These are phyloP conservation scores for Drosophila insularis DNA, from an alignment of 1,140 invertebrate species.

Conservation along the genomic window DNA sequence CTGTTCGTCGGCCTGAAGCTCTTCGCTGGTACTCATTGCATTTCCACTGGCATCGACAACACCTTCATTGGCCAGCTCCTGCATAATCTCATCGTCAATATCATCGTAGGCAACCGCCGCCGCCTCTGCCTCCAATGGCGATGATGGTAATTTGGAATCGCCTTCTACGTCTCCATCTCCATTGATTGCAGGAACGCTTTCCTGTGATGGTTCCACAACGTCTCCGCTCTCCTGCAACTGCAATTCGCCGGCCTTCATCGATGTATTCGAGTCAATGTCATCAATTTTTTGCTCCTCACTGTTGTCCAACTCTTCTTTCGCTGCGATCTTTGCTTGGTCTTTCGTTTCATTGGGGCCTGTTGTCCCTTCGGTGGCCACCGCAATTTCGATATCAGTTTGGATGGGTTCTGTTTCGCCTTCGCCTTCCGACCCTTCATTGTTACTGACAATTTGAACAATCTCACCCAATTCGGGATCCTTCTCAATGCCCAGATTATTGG, in stretches of 20 bases:
- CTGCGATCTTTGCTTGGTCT: conserved; percentile 11
- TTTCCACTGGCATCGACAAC: conserved; percentile 65
- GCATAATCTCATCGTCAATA: conserved; percentile 63
- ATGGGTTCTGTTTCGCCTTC: neutral
- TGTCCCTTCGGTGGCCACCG: neutral
- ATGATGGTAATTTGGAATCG: neutral
- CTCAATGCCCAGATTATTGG: conserved; percentile 81
- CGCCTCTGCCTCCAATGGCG: conserved; percentile 5
- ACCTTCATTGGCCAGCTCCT: conserved; percentile 59
- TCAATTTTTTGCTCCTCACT: neutral
- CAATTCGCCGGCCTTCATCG: conserved; percentile 37
- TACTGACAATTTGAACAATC: conserved; percentile 73
- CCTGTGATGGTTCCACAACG: conserved; percentile 4
- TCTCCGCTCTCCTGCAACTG: conserved; percentile 52
- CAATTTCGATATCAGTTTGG: neutral
- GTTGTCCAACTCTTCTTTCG: neutral
- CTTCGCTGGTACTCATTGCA: conserved; percentile 52
- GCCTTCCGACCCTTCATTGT: conserved; percentile 9
- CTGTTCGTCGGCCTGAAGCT: neutral
- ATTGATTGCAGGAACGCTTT: conserved; percentile 17
- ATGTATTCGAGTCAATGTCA: conserved; percentile 27
- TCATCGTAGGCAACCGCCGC: conserved; percentile 49
- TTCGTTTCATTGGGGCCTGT: conserved; percentile 19
- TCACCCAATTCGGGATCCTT: conserved; percentile 81
- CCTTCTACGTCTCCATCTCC: conserved; percentile 25